Percentiles rank a stretch among this genome's conserved stretches.
Conservation (phyloP, 2,888 invertebrate genomes). For the Dolichopus griseipennis region DNA sequence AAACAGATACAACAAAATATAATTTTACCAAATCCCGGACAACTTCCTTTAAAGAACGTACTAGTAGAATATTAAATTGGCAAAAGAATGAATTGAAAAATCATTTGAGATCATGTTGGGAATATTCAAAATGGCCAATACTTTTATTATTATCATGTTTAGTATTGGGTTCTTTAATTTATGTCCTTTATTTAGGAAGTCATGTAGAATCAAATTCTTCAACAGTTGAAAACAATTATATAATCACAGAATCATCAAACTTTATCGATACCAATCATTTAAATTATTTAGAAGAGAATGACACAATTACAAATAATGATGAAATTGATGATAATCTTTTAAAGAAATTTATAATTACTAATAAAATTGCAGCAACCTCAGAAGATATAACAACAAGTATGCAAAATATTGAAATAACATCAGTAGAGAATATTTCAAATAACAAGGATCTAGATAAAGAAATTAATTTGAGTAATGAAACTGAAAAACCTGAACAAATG, state of each 20-base stretch:
- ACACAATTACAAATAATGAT: not conserved
- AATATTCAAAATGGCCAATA: conserved; percentile 4
- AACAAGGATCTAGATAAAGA: not conserved
- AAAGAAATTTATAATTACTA: not conserved
- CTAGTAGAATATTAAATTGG: not conserved
- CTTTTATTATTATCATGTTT: conserved; percentile 7
- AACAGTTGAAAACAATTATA: not conserved
- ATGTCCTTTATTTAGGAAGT: not conserved
- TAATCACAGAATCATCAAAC: not conserved
- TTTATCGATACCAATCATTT: not conserved
- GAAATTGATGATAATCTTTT: not conserved
- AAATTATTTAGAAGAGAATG: not conserved
- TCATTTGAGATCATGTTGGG: not conserved
- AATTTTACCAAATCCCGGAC: not conserved
- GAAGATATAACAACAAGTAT: not conserved
- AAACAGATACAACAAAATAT: not conserved
- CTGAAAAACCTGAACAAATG: not conserved
- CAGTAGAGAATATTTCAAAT: not conserved
- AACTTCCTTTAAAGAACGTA: not conserved
- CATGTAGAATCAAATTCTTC: not conserved
- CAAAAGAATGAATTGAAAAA: not conserved
- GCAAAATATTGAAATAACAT: not conserved
- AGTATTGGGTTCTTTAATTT: not conserved
- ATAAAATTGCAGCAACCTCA: not conserved
- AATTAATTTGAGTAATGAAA: not conserved